Evolutionary conservation across 2,113 vertebrate species (phyloP), one percentile per base, ranked within the genome.

Genomic region (Chaetodon trifascialis): DNA sequence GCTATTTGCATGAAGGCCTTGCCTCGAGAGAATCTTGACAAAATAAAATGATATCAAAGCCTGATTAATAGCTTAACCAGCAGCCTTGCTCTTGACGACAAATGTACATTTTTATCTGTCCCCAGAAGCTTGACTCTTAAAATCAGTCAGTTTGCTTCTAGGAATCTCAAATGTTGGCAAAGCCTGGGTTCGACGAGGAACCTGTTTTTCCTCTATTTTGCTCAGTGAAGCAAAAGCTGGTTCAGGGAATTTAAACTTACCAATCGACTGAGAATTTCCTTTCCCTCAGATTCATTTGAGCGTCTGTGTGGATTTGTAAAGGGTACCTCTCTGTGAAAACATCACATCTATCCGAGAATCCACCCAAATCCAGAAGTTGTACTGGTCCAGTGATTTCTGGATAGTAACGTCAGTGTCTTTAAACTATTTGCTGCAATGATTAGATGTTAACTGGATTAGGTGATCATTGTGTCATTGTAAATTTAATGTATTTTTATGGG

Each of bases 341-440:
- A 76, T 49, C 11, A 47, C 66, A 76, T 46, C 14, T 58, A 14
- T 40, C 38, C 55, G 46, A 46, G 14, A 63, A 64, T 46, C 23
- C 71, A 46, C 14, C 54, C 23, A 17, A 42, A 59, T 17, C 51
- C 74, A 54, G 49, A 63, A 9, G 34, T 5, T 40, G 10, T 4
- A 16, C 11, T n/a, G 23, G 15, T 11, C 0, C 11, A 16, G 36
- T 11, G 36, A 25, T 52, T 21, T 60, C 46, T 71, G 34, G 47
- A 63, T 12, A 12, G 23, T 19, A 40, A 23, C 5, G 0, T 14
- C 14, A 11, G 36, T 52, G 1, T 52, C 7, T 70, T 34, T 52
- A 70, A 19, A 62, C 4, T n/a, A 17, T 5, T 5, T 21, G 25
- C 4, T 49, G 14, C 4, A 16, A 16, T 49, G 40, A 23, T 30